phyloP scores from a whole-genome alignment of 2,113 vertebrate species.

The Sitta europaea region DNA sequence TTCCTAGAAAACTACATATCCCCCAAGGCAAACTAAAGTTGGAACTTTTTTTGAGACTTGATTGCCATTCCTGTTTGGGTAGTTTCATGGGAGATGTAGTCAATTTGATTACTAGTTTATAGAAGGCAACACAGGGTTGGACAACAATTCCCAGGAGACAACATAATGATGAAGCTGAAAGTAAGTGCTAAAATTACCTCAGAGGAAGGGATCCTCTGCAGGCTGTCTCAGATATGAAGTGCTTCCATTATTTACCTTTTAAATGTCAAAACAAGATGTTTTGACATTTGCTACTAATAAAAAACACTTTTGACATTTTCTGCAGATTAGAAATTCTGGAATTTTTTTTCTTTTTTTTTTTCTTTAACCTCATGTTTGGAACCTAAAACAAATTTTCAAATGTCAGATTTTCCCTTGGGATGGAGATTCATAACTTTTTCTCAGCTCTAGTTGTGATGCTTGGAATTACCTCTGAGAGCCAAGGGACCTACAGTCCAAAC shows the following conservation, averaged over 20 bases:
- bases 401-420: slow-evolving; percentile 32
- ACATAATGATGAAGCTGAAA: not conserved
- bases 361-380: slow-evolving; percentile 37
- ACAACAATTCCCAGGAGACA: slow-evolving; percentile 36
- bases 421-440: slow-evolving; percentile 8
- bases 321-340: slow-evolving; percentile 5
- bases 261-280: slow-evolving; percentile 40
- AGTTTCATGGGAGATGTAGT: slow-evolving; percentile 11
- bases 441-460: slow-evolving; percentile 3
- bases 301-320: slow-evolving; percentile 41
- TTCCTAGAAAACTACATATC: slow-evolving; percentile 14
- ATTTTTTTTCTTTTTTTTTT: not conserved
- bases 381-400: slow-evolving; percentile 37
- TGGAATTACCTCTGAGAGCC: slow-evolving; percentile 16
- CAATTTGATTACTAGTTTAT: not conserved
- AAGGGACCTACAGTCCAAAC: not conserved
- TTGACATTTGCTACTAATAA: slow-evolving; percentile 48
- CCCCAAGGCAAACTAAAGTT: not conserved
- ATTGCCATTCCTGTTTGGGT: not conserved
- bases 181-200: not conserved
- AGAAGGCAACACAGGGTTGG: not conserved
- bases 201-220: not conserved
- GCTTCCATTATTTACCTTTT: slow-evolving; percentile 20
- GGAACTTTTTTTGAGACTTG: not conserved
- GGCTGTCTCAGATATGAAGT: not conserved